phyloP scores from a whole-genome alignment of 2,888 invertebrate genomes.

The Hydrotaea cyrtoneurina region DNA sequence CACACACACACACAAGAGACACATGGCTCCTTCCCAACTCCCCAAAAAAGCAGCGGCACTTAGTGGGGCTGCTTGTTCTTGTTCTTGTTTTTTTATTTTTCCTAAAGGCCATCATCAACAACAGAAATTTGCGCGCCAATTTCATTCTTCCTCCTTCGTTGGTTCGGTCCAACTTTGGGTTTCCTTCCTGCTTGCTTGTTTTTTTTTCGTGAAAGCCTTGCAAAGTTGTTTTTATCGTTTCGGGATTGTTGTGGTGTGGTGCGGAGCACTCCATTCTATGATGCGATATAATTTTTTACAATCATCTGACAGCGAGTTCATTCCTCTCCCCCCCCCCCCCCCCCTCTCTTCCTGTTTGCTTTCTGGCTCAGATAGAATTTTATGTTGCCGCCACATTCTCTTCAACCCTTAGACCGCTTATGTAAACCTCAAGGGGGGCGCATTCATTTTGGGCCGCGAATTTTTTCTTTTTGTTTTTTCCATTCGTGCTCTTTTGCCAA shows the following conservation, averaged over 20 bases:
- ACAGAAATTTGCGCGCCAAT: slow-evolving; percentile 24
- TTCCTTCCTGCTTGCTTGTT: neutral
- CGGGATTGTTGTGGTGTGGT: neutral
- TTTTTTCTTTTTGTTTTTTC: neutral
- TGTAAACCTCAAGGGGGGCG: neutral
- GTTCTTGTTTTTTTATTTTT: neutral
- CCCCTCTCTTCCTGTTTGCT: neutral
- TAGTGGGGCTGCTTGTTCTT: neutral
- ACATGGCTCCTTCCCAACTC: neutral
- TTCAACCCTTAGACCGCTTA: neutral
- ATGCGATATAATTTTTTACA: neutral
- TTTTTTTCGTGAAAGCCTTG: neutral
- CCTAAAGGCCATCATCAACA: slow-evolving; percentile 1
- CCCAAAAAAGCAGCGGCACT: neutral
- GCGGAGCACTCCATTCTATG: no score
- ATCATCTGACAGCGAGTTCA: neutral
- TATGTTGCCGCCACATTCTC: neutral
- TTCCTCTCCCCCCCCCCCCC: no score
- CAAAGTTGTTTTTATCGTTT: neutral
- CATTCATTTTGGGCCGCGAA: neutral
- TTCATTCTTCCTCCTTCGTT: neutral
- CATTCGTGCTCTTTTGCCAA: neutral
- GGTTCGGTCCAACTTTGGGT: neutral
- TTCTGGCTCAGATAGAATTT: neutral
- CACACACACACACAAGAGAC: neutral